Conservation (phyloP, 2,113 vertebrate species). For the Acinonyx jubatus region DNA sequence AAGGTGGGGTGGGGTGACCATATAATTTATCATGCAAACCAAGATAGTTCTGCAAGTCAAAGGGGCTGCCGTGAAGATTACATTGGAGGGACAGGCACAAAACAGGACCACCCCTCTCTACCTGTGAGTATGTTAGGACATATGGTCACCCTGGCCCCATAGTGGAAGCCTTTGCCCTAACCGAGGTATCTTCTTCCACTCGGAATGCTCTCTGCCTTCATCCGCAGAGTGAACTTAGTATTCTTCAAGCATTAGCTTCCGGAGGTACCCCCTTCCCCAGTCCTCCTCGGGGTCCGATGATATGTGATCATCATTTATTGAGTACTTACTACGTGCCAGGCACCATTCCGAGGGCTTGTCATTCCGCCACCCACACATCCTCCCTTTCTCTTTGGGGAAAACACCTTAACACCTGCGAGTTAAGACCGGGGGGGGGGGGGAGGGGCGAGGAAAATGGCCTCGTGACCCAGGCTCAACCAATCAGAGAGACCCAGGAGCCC, state of each 20-base stretch:
- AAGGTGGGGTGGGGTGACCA: background rate
- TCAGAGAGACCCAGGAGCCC: background rate
- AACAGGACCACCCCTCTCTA: background rate
- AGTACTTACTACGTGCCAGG: background rate
- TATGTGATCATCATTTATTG: background rate
- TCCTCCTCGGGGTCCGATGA: background rate
- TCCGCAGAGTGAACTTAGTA: background rate
- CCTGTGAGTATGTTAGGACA: background rate
- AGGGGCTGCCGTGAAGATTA: no score
- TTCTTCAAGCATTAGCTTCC: background rate
- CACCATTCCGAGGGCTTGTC: background rate
- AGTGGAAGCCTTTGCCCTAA: background rate
- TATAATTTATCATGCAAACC: background rate
- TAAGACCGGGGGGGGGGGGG: background rate
- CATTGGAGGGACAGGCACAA: background rate
- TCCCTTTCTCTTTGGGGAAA: background rate
- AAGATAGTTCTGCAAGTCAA: background rate
- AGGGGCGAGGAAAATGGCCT: background rate
- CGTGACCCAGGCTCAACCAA: background rate
- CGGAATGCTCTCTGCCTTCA: background rate
- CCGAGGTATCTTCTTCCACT: background rate
- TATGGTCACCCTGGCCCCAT: background rate
- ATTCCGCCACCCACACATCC: no score
- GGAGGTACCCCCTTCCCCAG: background rate
- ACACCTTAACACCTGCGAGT: background rate